Evolutionary conservation across 2,888 invertebrate genomes (phyloP), one percentile per base, ranked within the genome.

Genomic region (Timema cristinae): DNA sequence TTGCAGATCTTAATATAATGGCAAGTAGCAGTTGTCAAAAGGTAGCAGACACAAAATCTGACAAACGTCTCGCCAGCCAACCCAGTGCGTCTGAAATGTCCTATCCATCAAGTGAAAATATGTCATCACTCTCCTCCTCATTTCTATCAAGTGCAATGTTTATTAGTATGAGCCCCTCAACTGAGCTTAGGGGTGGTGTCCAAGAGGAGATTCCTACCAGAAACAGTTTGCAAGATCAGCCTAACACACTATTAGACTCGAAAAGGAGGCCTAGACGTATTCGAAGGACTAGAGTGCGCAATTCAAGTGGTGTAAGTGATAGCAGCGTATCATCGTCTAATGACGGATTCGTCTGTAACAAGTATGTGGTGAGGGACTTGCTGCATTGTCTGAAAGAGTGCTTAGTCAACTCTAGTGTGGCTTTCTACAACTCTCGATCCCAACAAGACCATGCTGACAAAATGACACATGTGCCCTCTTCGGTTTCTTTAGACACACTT

Each of bases 291-390:
- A 16, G n/a, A 15, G 49, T n/a, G 32, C 13, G 59, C 11, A 69
- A 70, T 50, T 32, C 11, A n/a, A 66, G 66, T 32, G 13, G 16
- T 49, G 16, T 67, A 5, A 69, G 69, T 67, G 50, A 32, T 10
- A 15, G n/a, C 50, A 70, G 71, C 48, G 50, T 47, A 11, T 59
- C 51, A 47, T 47, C 6, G 48, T 47, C 48, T 48, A 66, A 66
- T 47, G 54, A 83, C 7, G 86, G 85, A 0, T 89, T 89, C 77
- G 83, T 89, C 77, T 88, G 89, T 78, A 86, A 86, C 74, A 84
- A 87, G 73, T 84, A 86, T 72, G 85, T 87, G 16, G 84, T 89
- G 5, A 85, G 87, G 77, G 84, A 88, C 67, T 83, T 89, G 70
- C 78, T 90, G 68, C 84, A 85, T 77, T 83, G 87, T 68, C 79